A percentile compares a stretch with the other conserved stretches of the same genome.
phyloP scores from a whole-genome alignment of 2,888 invertebrate species.

The Macrosiphum euphorbiae region DNA sequence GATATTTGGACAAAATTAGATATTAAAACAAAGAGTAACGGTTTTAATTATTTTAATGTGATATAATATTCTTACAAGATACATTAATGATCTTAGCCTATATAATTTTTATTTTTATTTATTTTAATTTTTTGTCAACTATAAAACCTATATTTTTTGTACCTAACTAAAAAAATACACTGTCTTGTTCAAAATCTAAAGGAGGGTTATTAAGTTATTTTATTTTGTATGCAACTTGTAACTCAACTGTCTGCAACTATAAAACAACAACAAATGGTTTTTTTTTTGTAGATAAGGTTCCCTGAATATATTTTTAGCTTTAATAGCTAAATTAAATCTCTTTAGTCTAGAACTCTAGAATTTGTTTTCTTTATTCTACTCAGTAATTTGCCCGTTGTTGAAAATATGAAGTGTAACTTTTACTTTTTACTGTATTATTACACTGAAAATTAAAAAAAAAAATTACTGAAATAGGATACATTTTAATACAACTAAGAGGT shows the following conservation, averaged over 20 bases:
- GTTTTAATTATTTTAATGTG: too few species aligned
- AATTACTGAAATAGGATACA: neutral
- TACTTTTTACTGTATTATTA: neutral
- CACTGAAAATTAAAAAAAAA: neutral
- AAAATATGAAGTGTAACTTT: neutral
- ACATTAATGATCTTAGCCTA: neutral
- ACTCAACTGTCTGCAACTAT: neutral
- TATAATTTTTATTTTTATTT: neutral
- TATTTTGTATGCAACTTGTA: neutral
- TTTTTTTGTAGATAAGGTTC: neutral
- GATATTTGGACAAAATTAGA: too few species aligned
- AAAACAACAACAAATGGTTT: neutral
- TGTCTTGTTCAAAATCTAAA: neutral
- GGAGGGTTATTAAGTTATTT: neutral
- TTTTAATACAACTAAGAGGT: neutral
- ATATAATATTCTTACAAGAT: neutral
- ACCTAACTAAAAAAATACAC: neutral
- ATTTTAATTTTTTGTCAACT: neutral
- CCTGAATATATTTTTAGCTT: neutral
- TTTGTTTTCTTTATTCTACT: neutral
- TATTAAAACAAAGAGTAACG: too few species aligned
- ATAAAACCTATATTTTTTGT: neutral
- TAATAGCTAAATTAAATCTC: neutral
- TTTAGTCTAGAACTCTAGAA: neutral
- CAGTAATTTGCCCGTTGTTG: neutral